Evolutionary conservation across 1,140 invertebrate species (phyloP).

Genomic region (Yoshiicerus persimilis): DNA sequence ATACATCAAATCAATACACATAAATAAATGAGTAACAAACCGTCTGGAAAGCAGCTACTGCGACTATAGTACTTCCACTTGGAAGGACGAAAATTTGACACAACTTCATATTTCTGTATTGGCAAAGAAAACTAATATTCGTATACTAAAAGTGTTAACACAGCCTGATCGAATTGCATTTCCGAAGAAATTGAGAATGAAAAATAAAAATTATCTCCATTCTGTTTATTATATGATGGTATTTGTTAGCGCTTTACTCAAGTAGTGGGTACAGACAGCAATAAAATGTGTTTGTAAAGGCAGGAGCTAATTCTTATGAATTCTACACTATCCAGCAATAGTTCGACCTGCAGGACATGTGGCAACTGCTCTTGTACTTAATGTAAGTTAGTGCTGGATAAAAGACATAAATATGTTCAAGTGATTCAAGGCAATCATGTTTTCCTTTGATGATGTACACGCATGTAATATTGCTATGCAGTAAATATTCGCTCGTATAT

Average conservation of each 20-base stretch:
- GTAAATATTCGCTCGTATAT: no score
- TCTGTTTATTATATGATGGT: no score
- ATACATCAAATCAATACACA: neutral
- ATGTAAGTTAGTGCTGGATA: neutral
- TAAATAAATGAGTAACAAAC: neutral
- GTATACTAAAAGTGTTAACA: no score
- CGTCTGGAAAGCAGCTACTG: neutral
- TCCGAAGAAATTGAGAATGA: no score
- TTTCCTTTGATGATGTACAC: neutral
- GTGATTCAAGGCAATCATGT: neutral
- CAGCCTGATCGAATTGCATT: no score
- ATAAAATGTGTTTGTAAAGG: neutral
- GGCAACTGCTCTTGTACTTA: neutral
- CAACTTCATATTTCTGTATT: neutral
- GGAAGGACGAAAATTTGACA: neutral
- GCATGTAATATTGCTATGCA: no score
- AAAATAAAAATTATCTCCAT: no score
- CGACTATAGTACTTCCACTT: neutral
- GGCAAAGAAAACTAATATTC: no score
- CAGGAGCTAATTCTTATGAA: no score
- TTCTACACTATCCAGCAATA: neutral
- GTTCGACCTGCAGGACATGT: neutral
- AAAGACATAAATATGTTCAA: neutral
- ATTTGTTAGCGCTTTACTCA: no score
- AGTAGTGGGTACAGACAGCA: no score